Evolutionary conservation across 1,140 invertebrate genomes (phyloP).

Genomic region (Latrodectus geometricus): DNA sequence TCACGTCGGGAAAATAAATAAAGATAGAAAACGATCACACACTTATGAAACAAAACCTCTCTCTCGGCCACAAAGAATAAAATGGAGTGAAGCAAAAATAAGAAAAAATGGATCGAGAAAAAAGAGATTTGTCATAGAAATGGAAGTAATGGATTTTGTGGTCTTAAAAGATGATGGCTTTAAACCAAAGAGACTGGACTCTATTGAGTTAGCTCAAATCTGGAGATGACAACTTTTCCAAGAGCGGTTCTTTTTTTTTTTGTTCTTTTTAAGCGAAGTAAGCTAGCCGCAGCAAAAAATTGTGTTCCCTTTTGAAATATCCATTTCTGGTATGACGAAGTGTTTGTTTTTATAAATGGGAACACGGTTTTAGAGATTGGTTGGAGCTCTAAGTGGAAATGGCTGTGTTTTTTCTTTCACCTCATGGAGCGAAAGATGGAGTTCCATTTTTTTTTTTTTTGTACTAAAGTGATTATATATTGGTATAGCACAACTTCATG

Average conservation of each 20-base stretch:
- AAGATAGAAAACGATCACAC: background rate
- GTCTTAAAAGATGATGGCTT: slow-evolving; percentile 59
- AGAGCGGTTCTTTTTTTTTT: slow-evolving; percentile 4
- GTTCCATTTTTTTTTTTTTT: too few species aligned
- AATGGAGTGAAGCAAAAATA: background rate
- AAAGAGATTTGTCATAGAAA: slow-evolving; percentile 31
- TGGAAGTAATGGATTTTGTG: slow-evolving; percentile 58
- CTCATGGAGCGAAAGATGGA: too few species aligned
- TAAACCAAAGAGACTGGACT: slow-evolving; percentile 34
- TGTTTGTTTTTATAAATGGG: background rate
- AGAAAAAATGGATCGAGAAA: slow-evolving; percentile 12
- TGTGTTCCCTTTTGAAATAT: background rate
- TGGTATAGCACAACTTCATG: too few species aligned
- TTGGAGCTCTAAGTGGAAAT: too few species aligned
- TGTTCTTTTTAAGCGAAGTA: background rate
- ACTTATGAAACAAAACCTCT: slow-evolving; percentile 45
- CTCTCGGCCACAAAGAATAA: background rate
- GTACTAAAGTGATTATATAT: too few species aligned
- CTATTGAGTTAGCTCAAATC: slow-evolving; percentile 50
- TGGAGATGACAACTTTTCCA: slow-evolving; percentile 40
- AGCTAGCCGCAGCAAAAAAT: background rate
- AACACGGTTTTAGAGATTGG: background rate
- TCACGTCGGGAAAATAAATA: too few species aligned
- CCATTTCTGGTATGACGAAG: background rate
- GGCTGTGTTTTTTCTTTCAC: too few species aligned